phyloP scores from a whole-genome alignment of 1,140 invertebrate species.

The Idris sp. region DNA sequence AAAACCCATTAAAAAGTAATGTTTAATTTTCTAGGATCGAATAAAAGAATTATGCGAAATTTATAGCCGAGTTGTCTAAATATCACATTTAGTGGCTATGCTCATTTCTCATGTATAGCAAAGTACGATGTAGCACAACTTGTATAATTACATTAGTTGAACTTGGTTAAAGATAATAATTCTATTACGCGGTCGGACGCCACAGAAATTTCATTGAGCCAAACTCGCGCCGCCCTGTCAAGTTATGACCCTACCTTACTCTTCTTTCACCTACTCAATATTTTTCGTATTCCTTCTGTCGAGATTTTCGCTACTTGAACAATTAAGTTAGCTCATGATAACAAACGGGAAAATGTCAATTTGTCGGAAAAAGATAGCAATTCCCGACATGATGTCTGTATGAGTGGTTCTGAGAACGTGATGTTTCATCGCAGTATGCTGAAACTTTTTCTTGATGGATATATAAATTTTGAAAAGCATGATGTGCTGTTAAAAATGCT shows the following conservation, averaged over 20 bases:
- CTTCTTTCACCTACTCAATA: constrained; percentile 23
- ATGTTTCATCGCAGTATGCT: constrained; percentile 9
- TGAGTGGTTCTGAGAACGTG: constrained; percentile 11
- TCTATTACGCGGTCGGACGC: constrained; percentile 57
- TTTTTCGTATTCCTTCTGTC: constrained; percentile 40
- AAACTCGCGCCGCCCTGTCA: constrained; percentile 30
- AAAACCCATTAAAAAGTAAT: too few species aligned
- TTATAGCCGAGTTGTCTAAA: constrained; percentile 11
- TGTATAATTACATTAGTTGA: constrained; percentile 62
- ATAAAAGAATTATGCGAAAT: too few species aligned
- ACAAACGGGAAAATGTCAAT: constrained; percentile 46
- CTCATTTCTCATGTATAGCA: constrained; percentile 48
- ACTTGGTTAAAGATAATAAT: constrained; percentile 63
- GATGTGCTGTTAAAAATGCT: too few species aligned
- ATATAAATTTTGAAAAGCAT: too few species aligned
- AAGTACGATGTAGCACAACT: constrained; percentile 36
- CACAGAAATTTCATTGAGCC: constrained; percentile 61
- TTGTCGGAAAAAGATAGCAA: constrained; percentile 32
- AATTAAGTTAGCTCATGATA: constrained; percentile 37
- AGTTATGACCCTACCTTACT: constrained; percentile 41
- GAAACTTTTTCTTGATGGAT: too few species aligned
- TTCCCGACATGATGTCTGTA: constrained; percentile 22
- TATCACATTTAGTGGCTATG: constrained; percentile 22
- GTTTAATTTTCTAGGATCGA: too few species aligned
- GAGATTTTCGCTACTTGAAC: constrained; percentile 53